phyloP scores from a whole-genome alignment of 2,113 vertebrate genomes.

The Stegostoma tigrinum region DNA sequence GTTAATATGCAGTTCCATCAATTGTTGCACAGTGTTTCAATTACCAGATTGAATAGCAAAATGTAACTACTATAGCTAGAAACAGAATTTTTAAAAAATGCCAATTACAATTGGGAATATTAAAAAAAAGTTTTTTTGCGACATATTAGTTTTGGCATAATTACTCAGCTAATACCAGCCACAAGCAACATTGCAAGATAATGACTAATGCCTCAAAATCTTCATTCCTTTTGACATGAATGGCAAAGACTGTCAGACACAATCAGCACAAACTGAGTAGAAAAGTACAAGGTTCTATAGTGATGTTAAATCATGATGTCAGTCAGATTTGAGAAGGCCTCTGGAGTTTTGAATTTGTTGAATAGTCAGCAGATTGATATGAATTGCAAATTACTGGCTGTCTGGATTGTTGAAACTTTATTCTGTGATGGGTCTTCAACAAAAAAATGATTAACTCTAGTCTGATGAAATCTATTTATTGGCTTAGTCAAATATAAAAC shows the following conservation, averaged over 20 bases:
- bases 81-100: neutral
- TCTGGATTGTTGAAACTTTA: conserved; percentile 32
- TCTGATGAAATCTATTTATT: conserved; percentile 1
- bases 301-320: conserved; percentile 34
- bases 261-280: conserved; percentile 16
- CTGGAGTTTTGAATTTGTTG: conserved; percentile 32
- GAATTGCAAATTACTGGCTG: conserved; percentile 33
- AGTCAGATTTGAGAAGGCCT: conserved; percentile 28
- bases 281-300: conserved; percentile 35
- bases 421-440: neutral
- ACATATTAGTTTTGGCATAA: neutral
- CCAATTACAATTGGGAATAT: neutral
- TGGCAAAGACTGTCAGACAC: conserved; percentile 31
- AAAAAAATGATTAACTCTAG: conserved; percentile 14
- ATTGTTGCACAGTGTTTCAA: neutral
- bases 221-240: conserved; percentile 25
- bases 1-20: neutral
- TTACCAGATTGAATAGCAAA: neutral
- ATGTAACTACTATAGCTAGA: neutral
- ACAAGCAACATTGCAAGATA: conserved; percentile 28
- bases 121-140: neutral
- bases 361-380: conserved; percentile 30
- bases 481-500: neutral
- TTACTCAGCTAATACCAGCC: neutral
- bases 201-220: neutral